phyloP scores from a whole-genome alignment of 2,113 vertebrate species.

The Notechis scutatus region DNA sequence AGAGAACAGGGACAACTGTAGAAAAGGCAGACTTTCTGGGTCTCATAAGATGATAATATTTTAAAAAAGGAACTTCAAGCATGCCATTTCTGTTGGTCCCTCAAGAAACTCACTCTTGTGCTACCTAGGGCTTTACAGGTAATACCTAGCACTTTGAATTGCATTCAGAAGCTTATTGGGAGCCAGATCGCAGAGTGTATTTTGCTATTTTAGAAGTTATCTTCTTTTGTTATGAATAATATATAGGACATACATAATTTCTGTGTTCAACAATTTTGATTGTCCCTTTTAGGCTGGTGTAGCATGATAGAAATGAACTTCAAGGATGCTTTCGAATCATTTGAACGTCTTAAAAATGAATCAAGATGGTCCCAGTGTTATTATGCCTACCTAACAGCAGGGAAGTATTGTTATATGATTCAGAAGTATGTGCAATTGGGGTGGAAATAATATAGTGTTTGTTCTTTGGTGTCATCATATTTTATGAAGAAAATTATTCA shows the following conservation, averaged over 20 bases:
- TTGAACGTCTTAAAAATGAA: slow-evolving; percentile 93
- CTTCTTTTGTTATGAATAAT: background rate
- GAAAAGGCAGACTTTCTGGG: background rate
- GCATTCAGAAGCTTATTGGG: background rate
- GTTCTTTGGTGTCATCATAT: background rate
- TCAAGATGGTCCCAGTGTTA: slow-evolving; percentile 99
- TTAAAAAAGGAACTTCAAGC: background rate
- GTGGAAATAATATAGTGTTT: background rate
- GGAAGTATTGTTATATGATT: slow-evolving; percentile 58
- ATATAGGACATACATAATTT: background rate
- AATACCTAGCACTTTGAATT: background rate
- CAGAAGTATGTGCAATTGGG: background rate
- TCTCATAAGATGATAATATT: background rate
- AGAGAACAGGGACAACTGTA: background rate
- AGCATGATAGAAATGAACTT: slow-evolving; percentile 99
- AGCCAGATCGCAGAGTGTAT: background rate
- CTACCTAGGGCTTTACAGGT: background rate
- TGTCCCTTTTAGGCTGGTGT: slow-evolving; percentile 86
- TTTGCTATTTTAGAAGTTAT: background rate
- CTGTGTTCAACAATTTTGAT: background rate
- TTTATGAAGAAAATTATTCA: background rate
- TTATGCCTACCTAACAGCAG: slow-evolving; percentile 94
- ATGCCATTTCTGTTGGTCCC: background rate
- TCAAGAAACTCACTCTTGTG: background rate
- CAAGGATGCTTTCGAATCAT: slow-evolving; percentile 87